A percentile compares a stretch with the other conserved stretches of the same genome.
Evolutionary conservation across 2,888 invertebrate species (phyloP).

Genomic region (Rapana venosa): DNA sequence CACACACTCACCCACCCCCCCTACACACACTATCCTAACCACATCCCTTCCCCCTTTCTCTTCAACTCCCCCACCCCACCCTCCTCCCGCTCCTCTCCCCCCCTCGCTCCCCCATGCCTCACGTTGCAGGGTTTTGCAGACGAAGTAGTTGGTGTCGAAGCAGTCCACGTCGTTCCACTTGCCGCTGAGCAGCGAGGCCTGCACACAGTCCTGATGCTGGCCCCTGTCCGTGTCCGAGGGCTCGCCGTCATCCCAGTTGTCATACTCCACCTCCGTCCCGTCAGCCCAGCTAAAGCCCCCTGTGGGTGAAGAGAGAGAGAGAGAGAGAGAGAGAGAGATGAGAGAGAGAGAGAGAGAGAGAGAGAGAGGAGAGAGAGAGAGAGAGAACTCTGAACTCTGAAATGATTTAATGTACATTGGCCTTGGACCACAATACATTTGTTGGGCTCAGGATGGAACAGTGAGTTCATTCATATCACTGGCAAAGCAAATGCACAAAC

Average conservation of each 20-base stretch:
- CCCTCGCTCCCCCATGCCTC: background rate
- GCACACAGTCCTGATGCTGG: background rate
- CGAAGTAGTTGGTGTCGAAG: conserved; percentile 42
- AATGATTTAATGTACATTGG: too few relatives aligned
- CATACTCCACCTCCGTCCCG: conserved; percentile 19
- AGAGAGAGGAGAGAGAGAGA: background rate
- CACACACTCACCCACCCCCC: too few relatives aligned
- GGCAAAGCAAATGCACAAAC: too few relatives aligned
- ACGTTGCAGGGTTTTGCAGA: conserved; percentile 33
- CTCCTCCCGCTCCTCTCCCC: too few relatives aligned
- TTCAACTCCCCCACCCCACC: too few relatives aligned
- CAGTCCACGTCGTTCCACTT: conserved; percentile 46
- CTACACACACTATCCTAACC: too few relatives aligned
- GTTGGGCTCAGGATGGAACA: too few relatives aligned
- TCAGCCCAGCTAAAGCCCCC: conserved; percentile 21
- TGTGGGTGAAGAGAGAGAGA: background rate
- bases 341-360: background rate
- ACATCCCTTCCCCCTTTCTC: too few relatives aligned
- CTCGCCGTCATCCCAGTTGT: conserved; percentile 32
- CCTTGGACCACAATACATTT: too few relatives aligned
- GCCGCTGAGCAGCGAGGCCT: conserved; percentile 25
- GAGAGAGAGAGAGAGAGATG: background rate
- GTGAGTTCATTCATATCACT: too few relatives aligned
- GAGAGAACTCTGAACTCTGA: too few relatives aligned
- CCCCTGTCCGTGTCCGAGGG: conserved; percentile 22